These are phyloP conservation scores for Lepilemur ruficaudatus DNA, from an alignment of 2,797 vertebrate genomes.

Conservation along the genomic window DNA sequence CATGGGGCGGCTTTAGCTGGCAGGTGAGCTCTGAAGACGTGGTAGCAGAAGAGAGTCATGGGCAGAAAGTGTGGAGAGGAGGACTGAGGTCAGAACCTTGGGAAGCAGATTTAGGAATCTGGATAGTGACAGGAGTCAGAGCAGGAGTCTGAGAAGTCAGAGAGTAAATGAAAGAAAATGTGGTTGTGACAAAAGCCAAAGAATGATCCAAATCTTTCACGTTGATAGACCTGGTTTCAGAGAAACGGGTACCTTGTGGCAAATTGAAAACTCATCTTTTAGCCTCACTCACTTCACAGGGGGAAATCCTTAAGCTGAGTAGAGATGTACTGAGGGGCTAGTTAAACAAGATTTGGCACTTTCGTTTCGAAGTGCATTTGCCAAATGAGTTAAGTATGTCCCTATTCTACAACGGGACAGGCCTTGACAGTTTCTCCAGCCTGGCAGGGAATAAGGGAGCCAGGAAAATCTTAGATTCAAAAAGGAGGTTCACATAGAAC, in stretches of 20 bases:
- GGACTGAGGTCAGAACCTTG: not conserved
- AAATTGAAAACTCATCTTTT: not conserved
- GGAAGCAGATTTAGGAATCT: not conserved
- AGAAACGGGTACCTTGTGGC: not conserved
- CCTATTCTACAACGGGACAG: not conserved
- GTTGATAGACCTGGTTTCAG: not conserved
- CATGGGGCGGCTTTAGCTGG: not conserved
- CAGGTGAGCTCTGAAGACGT: not conserved
- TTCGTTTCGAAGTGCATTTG: not conserved
- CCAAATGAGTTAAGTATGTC: not conserved
- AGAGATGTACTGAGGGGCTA: not conserved
- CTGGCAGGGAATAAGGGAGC: not conserved
- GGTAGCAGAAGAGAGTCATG: not conserved
- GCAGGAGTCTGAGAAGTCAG: not conserved
- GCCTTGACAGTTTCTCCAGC: not conserved
- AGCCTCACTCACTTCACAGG: not conserved
- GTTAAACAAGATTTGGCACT: not conserved
- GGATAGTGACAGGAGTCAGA: not conserved
- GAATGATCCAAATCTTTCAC: not conserved
- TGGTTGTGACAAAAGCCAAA: not conserved
- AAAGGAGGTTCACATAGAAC: not conserved
- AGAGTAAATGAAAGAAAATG: not conserved
- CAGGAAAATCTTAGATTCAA: not conserved
- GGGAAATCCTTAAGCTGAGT: not conserved
- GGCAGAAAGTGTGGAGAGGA: not conserved